Evolutionary conservation across 2,113 vertebrate species (phyloP), one percentile per base, ranked within the genome.

Genomic region (Mobula birostris): DNA sequence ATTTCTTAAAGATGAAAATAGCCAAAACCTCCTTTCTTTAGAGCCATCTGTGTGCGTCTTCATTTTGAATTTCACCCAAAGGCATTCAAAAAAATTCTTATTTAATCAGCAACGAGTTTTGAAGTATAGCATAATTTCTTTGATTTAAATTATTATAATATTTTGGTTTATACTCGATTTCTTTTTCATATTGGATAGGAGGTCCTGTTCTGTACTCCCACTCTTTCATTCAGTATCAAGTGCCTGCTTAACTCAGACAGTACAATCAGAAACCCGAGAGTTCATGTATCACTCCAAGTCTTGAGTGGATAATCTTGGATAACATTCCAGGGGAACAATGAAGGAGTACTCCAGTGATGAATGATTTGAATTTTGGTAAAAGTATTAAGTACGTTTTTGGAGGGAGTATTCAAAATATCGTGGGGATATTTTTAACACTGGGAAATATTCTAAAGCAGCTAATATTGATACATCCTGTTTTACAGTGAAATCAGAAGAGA

Each of bases 1-100:
- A 17, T 90, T 90, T 66, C 85, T 66, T 68, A 2, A 90, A 90
- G 83, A n/a, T 63, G 12, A 88, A 88, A 88, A 27, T 88, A 63
- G 4, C 56, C 36, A 9, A 11, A 2, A 36, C 7, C 48, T 36
- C 17, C 14, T n/a, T 29, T 11, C 82, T 27, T 85, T 11, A 87
- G 56, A 61, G 27, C 58, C 29, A 32, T 5, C 12, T 32, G 58
- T 19, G 29, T 32, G 58, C n/a, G 58, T 7, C 61, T 32, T 90
- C 61, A 88, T 32, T 83, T 85, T 85, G 19, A 85, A 85, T 58
- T 85, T 88, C 58, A 63, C 58, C 56, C 58, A 29, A n/a, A n/a
- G 58, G 27, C 8, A n/a, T 88, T 88, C 27, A 58, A 63, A 74
- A 74, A 70, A 58, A 27, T 90, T 68, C n/a, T 90, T 7, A 32